Base-by-base conservation (phyloP, 2,888 invertebrate genomes). In the Conus canariensis region DNA sequence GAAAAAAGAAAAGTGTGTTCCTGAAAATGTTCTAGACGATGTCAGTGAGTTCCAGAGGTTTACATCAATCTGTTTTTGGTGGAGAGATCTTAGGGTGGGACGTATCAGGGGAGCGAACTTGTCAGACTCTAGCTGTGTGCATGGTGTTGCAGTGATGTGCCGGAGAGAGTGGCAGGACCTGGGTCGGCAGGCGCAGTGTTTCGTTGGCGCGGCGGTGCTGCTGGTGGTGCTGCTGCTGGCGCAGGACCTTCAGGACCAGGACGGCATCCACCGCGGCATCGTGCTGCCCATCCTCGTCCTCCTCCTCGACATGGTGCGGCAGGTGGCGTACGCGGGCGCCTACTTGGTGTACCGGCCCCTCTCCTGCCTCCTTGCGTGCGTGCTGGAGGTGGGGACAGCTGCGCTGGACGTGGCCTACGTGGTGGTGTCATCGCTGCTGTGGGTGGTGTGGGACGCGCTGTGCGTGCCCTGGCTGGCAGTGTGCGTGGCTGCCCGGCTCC, bases 201-300 rank as follows among this genome's bases (percentile, higher is more conserved):
- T 89, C 16, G 89, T 89, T 56, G 67, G 56, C 19, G 89, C 56
- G 22, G 64, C 83, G 2, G n/a, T 90, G 25, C 88, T 90, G 19
- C 88, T 90, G 45, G 59, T 90, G 60, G 22, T 56, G 22, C 88
- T 88, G 85, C 80, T 88, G 12, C 64, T 88, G 58, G 30, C 80
- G 30, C 88, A 85, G 74, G 77, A 85, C 74, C 85, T 85, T 30
- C 70, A 82, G 60, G 58, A 25, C 1, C 25, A 56, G 16, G 67
- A 74, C 70, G 87, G 87, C 22, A 64, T 88, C 56, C 74, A 86
- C 77, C 86, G 85, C 19, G 85, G 85, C 30, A 60, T 90, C n/a
- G 25, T 90, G 9, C 86, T 90, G 14, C 86, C 86, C 64, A 22
- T 77, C 19, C n/a, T 90, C 0, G 19, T 85, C 16, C 45, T 90